Base-by-base conservation (phyloP, 2,888 invertebrate genomes). In the Eucriotettix oculatus region DNA sequence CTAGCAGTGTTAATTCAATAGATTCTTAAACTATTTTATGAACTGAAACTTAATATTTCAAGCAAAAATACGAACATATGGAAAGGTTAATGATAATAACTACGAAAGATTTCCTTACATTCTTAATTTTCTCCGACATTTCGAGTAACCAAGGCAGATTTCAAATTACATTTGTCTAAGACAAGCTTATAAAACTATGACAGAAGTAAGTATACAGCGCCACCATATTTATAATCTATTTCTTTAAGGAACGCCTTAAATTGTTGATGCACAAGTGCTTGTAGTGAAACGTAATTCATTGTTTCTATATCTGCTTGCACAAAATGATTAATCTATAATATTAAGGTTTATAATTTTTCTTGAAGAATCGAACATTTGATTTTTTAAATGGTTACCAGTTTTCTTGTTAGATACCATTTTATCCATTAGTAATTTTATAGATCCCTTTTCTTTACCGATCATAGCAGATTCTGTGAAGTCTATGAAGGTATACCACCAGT, bases 201-300 rank as follows among this genome's bases (percentile, higher is more conserved):
- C n/a, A n/a, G n/a, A n/a, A n/a, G n/a, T n/a, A 63, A 60, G 59
- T 62, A 63, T 57, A 58, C 63, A 62, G 62, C 57, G 59, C 62
- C 60, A 60, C 60, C 58, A 60, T 62, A 62, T 53, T n/a, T 16
- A 53, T 10, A 53, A 12, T 53, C 16, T 53, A 53, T 14, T 53
- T 53, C 53, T 53, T 53, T 53, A 10, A 16, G 44, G 44, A 44
- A 44, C 64, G 63, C 63, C 64, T 62, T 58, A 61, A 44, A 44
- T 44, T 44, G 44, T 44, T 14, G 44, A 44, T 44, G 44, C 44
- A 14, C 10, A 10, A 14, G 44, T 44, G 44, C 44, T 11, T 44
- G 44, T 44, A 14, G 14, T 44, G 10, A 14, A 44, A 44, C 14
- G 44, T 44, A 44, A 44, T 44, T 44, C 14, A 44, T 14, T 44